phyloP scores from a whole-genome alignment of 2,113 vertebrate genomes.

The Macroglossus sobrinus region DNA sequence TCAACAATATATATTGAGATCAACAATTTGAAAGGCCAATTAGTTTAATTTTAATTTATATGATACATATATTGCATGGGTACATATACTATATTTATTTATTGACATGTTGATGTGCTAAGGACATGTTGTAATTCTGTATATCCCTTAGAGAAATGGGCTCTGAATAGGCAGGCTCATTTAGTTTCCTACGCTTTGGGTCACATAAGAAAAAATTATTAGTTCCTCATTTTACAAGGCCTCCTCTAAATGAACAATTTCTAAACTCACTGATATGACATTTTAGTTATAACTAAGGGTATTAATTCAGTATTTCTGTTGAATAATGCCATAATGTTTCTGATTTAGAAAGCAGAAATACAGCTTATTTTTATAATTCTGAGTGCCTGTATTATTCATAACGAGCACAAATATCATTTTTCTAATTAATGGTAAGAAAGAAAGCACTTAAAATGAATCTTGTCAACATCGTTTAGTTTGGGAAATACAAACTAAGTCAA shows the following conservation, averaged over 20 bases:
- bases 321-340: conserved; percentile 75
- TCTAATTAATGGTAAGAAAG: not conserved
- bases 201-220: not conserved
- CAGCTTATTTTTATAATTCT: conserved; percentile 41
- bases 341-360: conserved; percentile 68
- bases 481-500: conserved; percentile 51
- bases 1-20: not conserved
- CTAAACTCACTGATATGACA: not conserved
- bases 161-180: not conserved
- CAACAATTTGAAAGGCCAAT: not conserved
- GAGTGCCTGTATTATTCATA: not conserved
- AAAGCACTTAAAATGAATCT: not conserved
- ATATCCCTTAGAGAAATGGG: not conserved
- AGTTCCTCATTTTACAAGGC: not conserved
- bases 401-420: conserved; percentile 36
- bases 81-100: not conserved
- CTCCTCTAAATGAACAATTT: not conserved
- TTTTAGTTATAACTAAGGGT: not conserved
- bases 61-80: not conserved
- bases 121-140: not conserved
- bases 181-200: not conserved
- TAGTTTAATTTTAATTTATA: not conserved
- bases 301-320: conserved; percentile 26
- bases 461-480: conserved; percentile 36
- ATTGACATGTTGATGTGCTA: not conserved